Base-by-base conservation (phyloP, 2,113 vertebrate species). In the Pollachius pollachius region DNA sequence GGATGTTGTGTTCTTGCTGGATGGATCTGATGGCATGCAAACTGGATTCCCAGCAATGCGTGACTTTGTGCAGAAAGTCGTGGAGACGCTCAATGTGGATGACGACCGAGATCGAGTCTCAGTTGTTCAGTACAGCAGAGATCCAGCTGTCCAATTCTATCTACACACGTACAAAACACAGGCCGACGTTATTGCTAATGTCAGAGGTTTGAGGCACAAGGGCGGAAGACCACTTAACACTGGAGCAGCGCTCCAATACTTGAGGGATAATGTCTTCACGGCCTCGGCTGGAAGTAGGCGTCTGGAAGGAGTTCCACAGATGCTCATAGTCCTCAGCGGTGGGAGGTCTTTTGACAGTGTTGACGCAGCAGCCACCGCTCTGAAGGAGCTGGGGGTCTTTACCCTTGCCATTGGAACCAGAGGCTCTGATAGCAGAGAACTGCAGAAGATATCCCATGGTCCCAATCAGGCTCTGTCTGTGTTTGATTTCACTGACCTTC, bases 181-280 rank as follows among this genome's bases (percentile, higher is more conserved):
- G 69, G 54, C 62, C 1, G 66, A 86, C 19, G 64, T 86, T 60
- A 59, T 85, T 48, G 54, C 63, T 21, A 58, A 52, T 2, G 23
- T 88, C 25, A 72, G 65, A 74, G 54, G 62, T 1, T 56, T 88
- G 65, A 77, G 67, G 48, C 72, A 76, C 74, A 88, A 67, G 72
- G 74, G 81, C 1, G 81, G 87, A 67, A 91, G 79, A 72, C 17
- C 84, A 8, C 89, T 95, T 69, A 94, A 95, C 61, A 81, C 94
- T 17, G 95, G 94, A 71, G 88, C 80, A 0, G 85, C 85, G 48
- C 87, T 95, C 68, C 90, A 93, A 21, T 92, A 90, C 1, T 56
- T 84, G 9, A 82, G 30, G 17, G 66, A 76, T 41, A 75, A 75
- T 58, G 61, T 78, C 23, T 75, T 79, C 60, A 78, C 63, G 2